These are phyloP conservation scores for Polia nebulosa DNA, from an alignment of 2,888 invertebrate species.

Conservation along the genomic window DNA sequence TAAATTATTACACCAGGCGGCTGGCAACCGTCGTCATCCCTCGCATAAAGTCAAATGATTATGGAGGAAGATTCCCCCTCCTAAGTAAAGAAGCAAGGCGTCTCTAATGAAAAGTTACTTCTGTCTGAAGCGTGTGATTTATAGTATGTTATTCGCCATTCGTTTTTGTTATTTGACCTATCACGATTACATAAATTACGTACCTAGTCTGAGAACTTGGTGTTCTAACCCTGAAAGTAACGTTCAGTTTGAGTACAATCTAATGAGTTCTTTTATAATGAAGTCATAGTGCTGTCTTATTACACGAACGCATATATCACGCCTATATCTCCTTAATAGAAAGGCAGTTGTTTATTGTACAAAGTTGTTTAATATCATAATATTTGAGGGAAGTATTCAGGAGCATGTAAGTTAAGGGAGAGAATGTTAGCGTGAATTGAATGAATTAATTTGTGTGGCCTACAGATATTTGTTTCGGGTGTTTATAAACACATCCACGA, in stretches of 20 bases:
- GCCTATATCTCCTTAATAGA: neutral
- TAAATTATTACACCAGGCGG: conserved; percentile 19
- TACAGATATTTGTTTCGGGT: no score
- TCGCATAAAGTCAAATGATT: conserved; percentile 33
- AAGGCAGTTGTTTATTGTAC: no score
- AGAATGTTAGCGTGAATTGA: no score
- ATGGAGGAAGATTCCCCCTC: conserved; percentile 6
- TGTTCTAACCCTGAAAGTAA: conserved; percentile 46
- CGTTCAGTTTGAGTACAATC: conserved; percentile 15
- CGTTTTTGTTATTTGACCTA: conserved; percentile 32
- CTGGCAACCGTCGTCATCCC: conserved; percentile 1
- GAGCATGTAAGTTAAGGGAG: no score
- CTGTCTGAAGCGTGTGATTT: conserved; percentile 18
- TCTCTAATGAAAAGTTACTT: conserved; percentile 32
- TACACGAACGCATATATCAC: neutral
- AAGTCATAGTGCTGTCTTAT: conserved; percentile 1
- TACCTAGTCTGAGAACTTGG: conserved; percentile 26
- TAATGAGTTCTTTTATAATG: conserved; percentile 27
- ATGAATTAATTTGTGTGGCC: no score
- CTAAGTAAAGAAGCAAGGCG: conserved; percentile 10
- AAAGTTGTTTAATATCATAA: no score
- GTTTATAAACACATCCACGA: no score
- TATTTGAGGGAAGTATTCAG: no score
- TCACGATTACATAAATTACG: conserved; percentile 33
- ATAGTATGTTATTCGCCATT: conserved; percentile 27